phyloP scores from a whole-genome alignment of 2,113 vertebrate genomes.

The Probosciger aterrimus region DNA sequence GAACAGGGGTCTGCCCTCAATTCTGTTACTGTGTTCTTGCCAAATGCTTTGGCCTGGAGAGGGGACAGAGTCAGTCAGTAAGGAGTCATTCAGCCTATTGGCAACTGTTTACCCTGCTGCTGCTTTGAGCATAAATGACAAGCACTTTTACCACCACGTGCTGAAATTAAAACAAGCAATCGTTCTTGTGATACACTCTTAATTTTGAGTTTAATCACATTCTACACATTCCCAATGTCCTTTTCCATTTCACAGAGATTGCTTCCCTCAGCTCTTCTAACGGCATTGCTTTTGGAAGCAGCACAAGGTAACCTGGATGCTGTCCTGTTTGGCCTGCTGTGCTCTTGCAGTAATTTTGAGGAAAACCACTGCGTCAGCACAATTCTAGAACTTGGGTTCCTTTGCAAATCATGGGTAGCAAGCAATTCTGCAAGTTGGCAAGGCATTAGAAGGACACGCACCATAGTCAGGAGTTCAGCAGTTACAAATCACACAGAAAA shows the following conservation, averaged over 20 bases:
- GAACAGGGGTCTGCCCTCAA: rapidly evolving
- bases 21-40: not conserved
- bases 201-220: not conserved
- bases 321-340: not conserved
- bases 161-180: not conserved
- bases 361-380: not conserved
- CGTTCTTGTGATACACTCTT: not conserved
- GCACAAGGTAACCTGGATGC: slow-evolving; percentile 41
- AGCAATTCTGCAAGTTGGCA: not conserved
- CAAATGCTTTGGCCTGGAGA: not conserved
- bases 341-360: not conserved
- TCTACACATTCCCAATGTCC: not conserved
- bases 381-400: not conserved
- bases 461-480: not conserved
- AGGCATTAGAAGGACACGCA: not conserved
- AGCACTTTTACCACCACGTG: rapidly evolving
- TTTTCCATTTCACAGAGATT: not conserved
- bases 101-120: not conserved
- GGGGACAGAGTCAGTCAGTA: not conserved
- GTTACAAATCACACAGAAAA: not conserved
- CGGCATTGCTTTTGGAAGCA: not conserved
- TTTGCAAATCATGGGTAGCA: not conserved
- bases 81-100: not conserved
- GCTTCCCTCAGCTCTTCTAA: slow-evolving; percentile 36
- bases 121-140: not conserved